phyloP scores from a whole-genome alignment of 2,797 vertebrate genomes.

The Sebastes baramenuke region DNA sequence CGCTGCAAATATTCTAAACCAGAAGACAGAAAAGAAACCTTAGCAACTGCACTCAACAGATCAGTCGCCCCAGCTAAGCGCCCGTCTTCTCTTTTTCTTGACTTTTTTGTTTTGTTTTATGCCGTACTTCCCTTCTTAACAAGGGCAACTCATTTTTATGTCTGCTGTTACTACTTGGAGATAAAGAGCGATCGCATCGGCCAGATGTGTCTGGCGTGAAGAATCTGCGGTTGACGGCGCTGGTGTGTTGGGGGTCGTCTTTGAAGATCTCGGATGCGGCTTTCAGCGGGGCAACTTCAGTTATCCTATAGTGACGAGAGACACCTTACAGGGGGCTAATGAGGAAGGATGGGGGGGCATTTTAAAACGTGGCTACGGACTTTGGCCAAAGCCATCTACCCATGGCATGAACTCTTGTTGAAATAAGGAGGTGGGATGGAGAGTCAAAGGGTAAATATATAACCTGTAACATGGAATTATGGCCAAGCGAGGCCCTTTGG shows the following conservation, averaged over 20 bases:
- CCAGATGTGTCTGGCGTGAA: slow-evolving; percentile 19
- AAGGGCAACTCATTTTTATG: slow-evolving; percentile 93
- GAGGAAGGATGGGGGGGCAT: background rate
- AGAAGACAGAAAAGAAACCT: slow-evolving; percentile 13
- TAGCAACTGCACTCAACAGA: slow-evolving; percentile 80
- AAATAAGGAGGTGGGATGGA: background rate
- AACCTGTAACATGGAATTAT: background rate
- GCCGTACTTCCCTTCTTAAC: slow-evolving; percentile 80
- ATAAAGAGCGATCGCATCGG: slow-evolving; percentile 24
- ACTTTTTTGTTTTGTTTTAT: background rate
- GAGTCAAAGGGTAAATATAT: background rate
- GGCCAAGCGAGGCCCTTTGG: background rate
- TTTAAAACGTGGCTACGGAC: background rate
- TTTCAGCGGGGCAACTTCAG: slow-evolving; percentile 29
- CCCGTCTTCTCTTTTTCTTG: slow-evolving; percentile 20
- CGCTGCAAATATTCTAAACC: background rate
- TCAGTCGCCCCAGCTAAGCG: slow-evolving; percentile 57
- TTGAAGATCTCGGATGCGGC: slow-evolving; percentile 13
- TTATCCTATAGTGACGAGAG: slow-evolving; percentile 14
- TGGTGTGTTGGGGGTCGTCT: slow-evolving; percentile 21
- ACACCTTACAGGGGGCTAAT: slow-evolving; percentile 10
- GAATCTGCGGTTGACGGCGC: slow-evolving; percentile 44
- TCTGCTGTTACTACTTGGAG: slow-evolving; percentile 82
- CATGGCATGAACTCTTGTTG: background rate
- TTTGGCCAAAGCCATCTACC: background rate